A percentile compares a stretch with the other conserved stretches of the same genome.
Evolutionary conservation across 2,797 vertebrate species (phyloP).

Genomic region (Cyprinodon diabolis): DNA sequence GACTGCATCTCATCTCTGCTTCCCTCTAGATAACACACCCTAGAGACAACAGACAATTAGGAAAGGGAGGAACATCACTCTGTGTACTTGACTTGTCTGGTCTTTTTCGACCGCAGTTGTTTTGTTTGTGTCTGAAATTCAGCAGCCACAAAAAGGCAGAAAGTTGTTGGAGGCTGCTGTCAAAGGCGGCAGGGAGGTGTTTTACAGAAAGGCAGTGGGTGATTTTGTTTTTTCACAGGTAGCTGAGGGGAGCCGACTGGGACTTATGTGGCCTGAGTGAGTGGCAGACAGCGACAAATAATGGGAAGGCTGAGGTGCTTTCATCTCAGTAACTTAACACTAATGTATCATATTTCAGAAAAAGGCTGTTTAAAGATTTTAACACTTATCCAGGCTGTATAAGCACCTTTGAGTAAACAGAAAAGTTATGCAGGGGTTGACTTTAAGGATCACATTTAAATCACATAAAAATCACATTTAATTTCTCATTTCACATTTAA

Average conservation of each 20-base stretch:
- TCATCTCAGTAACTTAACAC: conserved; percentile 39
- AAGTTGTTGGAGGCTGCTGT: conserved; percentile 22
- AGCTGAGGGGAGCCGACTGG: conserved; percentile 22
- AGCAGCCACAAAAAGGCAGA: conserved; percentile 28
- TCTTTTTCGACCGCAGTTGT: conserved; percentile 41
- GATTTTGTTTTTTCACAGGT: conserved; percentile 37
- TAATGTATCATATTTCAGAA: conserved; percentile 23
- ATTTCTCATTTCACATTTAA: no score
- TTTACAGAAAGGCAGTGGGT: conserved; percentile 26
- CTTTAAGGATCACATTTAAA: no score
- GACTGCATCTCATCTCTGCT: conserved; percentile 65
- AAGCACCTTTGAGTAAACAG: conserved; percentile 2
- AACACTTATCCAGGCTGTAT: conserved; percentile 10
- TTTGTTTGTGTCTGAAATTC: conserved; percentile 50
- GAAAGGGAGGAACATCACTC: conserved; percentile 56
- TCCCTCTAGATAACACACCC: conserved; percentile 65
- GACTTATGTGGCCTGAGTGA: conserved; percentile 37
- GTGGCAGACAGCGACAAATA: conserved; percentile 28
- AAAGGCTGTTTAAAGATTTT: conserved; percentile 33
- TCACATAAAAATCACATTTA: no score
- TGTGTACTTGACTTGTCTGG: conserved; percentile 48
- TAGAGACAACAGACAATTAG: conserved; percentile 78
- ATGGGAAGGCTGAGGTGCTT: conserved; percentile 29
- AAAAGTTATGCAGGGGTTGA: no score
- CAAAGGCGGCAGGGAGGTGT: conserved; percentile 24